Conservation (phyloP, 2,113 vertebrate genomes). For the Terrapene triunguis region DNA sequence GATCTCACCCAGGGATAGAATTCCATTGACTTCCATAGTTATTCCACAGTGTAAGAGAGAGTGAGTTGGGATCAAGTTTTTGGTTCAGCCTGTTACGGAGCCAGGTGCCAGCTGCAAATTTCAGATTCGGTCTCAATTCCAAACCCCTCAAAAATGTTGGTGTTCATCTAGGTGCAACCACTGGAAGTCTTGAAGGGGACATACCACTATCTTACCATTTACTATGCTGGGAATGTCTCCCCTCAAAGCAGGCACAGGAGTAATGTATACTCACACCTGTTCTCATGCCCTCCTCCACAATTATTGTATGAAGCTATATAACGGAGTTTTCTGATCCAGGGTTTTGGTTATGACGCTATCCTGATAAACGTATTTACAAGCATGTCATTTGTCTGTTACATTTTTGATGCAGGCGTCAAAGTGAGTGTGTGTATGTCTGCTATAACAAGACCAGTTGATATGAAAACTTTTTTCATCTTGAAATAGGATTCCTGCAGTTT, state of each 20-base stretch:
- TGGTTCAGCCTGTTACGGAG: background rate
- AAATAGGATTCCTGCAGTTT: slow-evolving; percentile 57
- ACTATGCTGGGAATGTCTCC: background rate
- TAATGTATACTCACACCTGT: fast-evolving
- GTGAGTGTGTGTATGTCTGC: slow-evolving; percentile 47
- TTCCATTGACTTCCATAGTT: background rate
- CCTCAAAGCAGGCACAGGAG: background rate
- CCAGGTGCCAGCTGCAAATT: too few species aligned
- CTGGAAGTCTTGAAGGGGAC: background rate
- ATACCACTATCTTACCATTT: background rate
- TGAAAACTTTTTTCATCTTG: slow-evolving; percentile 60
- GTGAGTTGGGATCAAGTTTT: background rate
- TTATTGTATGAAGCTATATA: background rate
- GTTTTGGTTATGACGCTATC: background rate
- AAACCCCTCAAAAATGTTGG: background rate
- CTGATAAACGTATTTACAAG: background rate
- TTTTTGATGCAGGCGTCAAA: slow-evolving; percentile 37
- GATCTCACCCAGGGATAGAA: background rate
- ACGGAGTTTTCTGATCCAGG: background rate
- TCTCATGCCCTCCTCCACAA: background rate
- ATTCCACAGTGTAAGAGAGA: background rate
- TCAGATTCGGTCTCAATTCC: background rate
- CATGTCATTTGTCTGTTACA: slow-evolving; percentile 31
- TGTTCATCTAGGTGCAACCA: background rate
- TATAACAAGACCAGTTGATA: slow-evolving; percentile 16